Conservation (phyloP, 2,797 vertebrate genomes). For the Fistularia tabacaria region DNA sequence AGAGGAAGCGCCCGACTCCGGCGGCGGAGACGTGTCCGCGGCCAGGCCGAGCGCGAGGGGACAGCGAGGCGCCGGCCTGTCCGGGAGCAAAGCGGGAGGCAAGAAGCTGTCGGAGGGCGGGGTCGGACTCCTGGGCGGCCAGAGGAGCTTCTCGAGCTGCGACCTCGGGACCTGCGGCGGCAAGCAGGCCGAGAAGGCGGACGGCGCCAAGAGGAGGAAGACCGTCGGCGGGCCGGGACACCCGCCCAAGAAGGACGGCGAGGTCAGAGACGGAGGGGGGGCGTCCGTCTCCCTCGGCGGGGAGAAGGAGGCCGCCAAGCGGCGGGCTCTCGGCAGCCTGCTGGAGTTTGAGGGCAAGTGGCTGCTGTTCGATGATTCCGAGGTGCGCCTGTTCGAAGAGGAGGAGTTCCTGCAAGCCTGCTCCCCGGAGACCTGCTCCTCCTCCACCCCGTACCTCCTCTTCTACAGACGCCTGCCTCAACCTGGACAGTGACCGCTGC, state of each 20-base stretch:
- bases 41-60: constrained; percentile 65
- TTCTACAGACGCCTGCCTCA: constrained; percentile 87
- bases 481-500: constrained; percentile 13
- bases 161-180: constrained; percentile 70
- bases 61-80: constrained; percentile 21
- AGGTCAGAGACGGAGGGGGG: constrained; percentile 5
- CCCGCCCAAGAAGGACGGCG: constrained; percentile 47
- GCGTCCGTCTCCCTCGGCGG: constrained; percentile 10
- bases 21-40: constrained; percentile 81
- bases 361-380: constrained; percentile 95
- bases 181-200: constrained; percentile 78
- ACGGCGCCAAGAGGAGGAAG: constrained; percentile 52
- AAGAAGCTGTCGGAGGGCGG: constrained; percentile 84
- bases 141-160: constrained; percentile 84
- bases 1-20: constrained; percentile 76
- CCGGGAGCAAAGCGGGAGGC: constrained; percentile 67
- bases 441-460: constrained; percentile 94
- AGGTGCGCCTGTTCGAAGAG: constrained; percentile 91
- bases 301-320: constrained; percentile 26
- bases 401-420: constrained; percentile 90
- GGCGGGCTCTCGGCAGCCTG: constrained; percentile 68
- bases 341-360: constrained; percentile 91
- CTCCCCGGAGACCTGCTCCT: constrained; percentile 84
- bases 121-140: constrained; percentile 89
- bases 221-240: constrained; percentile 36